A percentile compares a stretch with the other conserved stretches of the same genome.
Conservation (phyloP, 2,888 invertebrate species). For the Gerosis bhagava region DNA sequence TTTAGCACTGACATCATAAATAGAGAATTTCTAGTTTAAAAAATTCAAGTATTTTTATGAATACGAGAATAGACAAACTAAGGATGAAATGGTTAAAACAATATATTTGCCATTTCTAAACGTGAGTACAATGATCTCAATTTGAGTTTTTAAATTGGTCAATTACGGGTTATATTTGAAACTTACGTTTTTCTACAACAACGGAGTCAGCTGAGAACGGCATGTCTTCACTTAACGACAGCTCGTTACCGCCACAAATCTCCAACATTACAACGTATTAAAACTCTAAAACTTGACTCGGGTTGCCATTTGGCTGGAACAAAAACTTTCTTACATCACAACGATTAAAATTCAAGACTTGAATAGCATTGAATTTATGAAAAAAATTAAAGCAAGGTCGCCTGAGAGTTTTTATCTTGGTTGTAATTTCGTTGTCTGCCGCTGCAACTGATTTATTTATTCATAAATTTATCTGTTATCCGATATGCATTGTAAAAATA, state of each 20-base stretch:
- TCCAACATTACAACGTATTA: slow-evolving; percentile 77
- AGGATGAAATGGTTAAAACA: neutral
- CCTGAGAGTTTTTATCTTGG: no score
- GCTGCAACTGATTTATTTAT: no score
- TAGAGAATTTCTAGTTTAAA: no score
- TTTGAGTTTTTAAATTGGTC: slow-evolving; percentile 46
- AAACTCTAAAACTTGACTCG: slow-evolving; percentile 76
- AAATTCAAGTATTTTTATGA: no score
- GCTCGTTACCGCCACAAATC: slow-evolving; percentile 77
- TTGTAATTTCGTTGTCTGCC: no score
- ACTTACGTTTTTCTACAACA: slow-evolving; percentile 54
- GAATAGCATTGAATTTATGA: slow-evolving; percentile 44
- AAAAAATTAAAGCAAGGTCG: slow-evolving; percentile 39
- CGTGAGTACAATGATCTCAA: slow-evolving; percentile 38
- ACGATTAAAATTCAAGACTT: slow-evolving; percentile 74
- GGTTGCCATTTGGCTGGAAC: slow-evolving; percentile 67
- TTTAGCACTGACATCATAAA: no score
- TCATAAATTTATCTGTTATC: no score
- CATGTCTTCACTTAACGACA: slow-evolving; percentile 69
- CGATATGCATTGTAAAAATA: no score
- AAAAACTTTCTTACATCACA: slow-evolving; percentile 77
- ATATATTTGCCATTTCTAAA: slow-evolving; percentile 2
- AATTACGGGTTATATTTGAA: slow-evolving; percentile 41
- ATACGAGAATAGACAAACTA: neutral
- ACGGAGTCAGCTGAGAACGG: slow-evolving; percentile 44